Base-by-base conservation (phyloP, 2,888 invertebrate species). In the Pollenia labialis region DNA sequence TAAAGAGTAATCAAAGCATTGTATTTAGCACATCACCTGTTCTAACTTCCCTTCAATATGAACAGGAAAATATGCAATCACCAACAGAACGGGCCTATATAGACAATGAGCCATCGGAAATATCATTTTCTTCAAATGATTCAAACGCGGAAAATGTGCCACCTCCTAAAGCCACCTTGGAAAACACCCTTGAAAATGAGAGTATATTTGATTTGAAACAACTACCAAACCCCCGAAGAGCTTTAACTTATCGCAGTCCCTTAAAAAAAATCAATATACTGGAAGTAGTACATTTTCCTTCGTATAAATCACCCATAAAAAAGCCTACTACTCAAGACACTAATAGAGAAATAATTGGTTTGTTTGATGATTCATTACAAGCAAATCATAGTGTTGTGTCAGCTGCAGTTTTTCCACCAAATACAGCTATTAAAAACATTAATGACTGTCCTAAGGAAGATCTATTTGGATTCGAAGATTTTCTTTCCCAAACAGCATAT, bases 391-490 rank as follows among this genome's bases (percentile, higher is more conserved):
- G 7, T 42, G 7, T 48, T 18, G 10, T 46, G 4, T 3, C 12
- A 4, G 23, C n/a, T 14, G n/a, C 10, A 16, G 64, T 8, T 44
- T 12, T 60, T 11, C 48, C 23, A 14, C 46, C 46, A 72, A 71
- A 75, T 44, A 11, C 14, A 8, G 9, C 7, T 44, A 16, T 0
- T 9, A 74, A 56, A 50, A 42, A 69, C 18, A 58, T 50, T 7
- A 40, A 75, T 68, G 83, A 32, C 8, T 6, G 0, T 62, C 6
- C 60, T 1, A 69, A 66, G 56, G 23, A 18, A 9, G 88, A 90
- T 87, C 87, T 91, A 0, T 92, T 92, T 83, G 92, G 92, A 0
- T 92, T 92, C 60, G 91, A 92, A 46, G 92, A 92, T 0, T 90
- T 90, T 23, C 81, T 91, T 6, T 86, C 84, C 74, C 23, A 89